These are phyloP conservation scores for Staurois parvus DNA, from an alignment of 2,797 vertebrate species.

Conservation along the genomic window DNA sequence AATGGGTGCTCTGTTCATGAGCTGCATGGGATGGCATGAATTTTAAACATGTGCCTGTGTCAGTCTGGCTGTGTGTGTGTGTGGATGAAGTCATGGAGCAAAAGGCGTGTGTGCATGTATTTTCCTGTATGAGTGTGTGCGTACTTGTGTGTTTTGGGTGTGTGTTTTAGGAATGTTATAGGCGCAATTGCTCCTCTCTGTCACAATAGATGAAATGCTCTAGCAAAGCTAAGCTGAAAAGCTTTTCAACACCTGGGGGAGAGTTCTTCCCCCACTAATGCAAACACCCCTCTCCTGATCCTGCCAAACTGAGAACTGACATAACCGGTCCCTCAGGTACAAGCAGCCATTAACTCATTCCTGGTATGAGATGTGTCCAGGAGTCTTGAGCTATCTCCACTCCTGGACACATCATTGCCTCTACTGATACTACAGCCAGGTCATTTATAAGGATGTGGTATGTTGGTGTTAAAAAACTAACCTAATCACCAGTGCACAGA, in stretches of 20 bases:
- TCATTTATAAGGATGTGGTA: neutral
- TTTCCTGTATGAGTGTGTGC: constrained; percentile 48
- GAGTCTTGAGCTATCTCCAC: neutral
- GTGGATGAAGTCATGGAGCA: constrained; percentile 23
- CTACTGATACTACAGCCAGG: neutral
- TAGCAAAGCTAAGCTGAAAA: constrained; percentile 56
- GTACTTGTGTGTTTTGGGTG: constrained; percentile 54
- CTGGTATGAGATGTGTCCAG: constrained; percentile 28
- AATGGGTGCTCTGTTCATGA: neutral
- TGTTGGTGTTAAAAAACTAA: neutral
- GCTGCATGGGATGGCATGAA: neutral
- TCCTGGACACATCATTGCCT: neutral
- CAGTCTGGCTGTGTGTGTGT: neutral
- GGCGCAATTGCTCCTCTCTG: constrained; percentile 44
- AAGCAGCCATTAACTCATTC: constrained; percentile 47
- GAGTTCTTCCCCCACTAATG: constrained; percentile 53
- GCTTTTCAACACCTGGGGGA: constrained; percentile 62
- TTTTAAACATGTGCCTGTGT: neutral
- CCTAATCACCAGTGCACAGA: neutral
- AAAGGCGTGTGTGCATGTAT: constrained; percentile 39
- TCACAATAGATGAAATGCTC: constrained; percentile 61
- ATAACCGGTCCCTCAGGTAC: constrained; percentile 61
- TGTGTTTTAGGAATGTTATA: constrained; percentile 58
- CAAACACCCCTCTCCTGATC: constrained; percentile 56
- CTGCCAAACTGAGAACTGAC: constrained; percentile 59